Conservation (phyloP, 2,888 invertebrate genomes). For the Aphodius sticticus region DNA sequence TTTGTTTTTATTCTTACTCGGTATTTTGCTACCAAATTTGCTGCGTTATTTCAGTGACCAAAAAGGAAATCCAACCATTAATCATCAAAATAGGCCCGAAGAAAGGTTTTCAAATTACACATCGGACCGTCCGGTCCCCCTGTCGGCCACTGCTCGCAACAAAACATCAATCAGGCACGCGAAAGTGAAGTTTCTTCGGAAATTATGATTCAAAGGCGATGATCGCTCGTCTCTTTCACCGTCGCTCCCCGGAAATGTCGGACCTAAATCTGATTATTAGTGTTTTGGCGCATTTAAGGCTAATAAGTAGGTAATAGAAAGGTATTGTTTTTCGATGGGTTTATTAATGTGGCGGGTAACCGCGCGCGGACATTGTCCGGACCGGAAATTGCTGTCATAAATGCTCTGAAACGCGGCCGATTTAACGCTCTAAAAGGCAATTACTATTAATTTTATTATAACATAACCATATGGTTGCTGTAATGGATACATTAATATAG, state of each 20-base stretch:
- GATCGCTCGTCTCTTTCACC: neutral
- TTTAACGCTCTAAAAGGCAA: neutral
- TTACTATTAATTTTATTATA: neutral
- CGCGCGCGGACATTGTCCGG: neutral
- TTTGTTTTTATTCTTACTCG: neutral
- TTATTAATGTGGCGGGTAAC: neutral
- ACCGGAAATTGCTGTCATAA: neutral
- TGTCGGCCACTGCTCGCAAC: neutral
- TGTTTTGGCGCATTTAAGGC: neutral
- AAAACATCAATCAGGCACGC: neutral
- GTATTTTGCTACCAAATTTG: neutral
- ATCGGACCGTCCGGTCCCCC: neutral
- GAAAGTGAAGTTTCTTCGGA: neutral
- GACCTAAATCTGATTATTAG: neutral
- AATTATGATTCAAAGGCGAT: neutral
- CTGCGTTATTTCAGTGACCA: neutral
- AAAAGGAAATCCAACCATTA: neutral
- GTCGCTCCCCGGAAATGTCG: neutral
- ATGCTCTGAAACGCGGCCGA: neutral
- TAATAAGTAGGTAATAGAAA: neutral
- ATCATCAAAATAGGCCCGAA: neutral
- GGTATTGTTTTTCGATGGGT: neutral
- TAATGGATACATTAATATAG: neutral
- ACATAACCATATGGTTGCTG: neutral
- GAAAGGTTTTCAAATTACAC: constrained; percentile 4